Percentiles rank a stretch among this genome's conserved stretches.
phyloP scores from a whole-genome alignment of 2,797 vertebrate genomes.

The Muscicapa striata region DNA sequence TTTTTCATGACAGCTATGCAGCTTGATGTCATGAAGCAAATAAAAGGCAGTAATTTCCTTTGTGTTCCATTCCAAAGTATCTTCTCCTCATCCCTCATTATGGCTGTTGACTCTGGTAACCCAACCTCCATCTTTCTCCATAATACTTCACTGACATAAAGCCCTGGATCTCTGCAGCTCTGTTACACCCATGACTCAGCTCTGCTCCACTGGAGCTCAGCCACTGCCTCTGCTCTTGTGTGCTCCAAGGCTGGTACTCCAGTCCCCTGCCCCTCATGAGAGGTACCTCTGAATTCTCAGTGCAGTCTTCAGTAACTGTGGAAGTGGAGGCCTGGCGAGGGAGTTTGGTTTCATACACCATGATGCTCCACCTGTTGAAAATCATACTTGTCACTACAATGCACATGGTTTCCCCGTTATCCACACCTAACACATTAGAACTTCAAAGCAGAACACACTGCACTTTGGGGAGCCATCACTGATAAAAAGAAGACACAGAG shows the following conservation, averaged over 20 bases:
- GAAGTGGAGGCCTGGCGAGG: constrained; percentile 86
- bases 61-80: neutral
- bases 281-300: constrained; percentile 92
- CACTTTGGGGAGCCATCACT: neutral
- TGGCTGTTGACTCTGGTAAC: neutral
- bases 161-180: neutral
- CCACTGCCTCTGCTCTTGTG: neutral
- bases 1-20: neutral
- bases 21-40: neutral
- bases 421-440: neutral
- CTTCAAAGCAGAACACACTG: neutral
- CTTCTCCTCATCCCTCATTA: neutral
- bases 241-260: neutral
- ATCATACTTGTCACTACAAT: neutral
- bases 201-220: neutral
- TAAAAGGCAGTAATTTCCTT: neutral
- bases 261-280: neutral
- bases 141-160: neutral
- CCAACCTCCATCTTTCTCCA: neutral
- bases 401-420: neutral
- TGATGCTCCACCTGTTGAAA: constrained; percentile 91
- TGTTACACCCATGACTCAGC: neutral
- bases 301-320: constrained; percentile 86
- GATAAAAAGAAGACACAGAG: neutral
- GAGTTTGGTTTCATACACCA: constrained; percentile 96